These are phyloP conservation scores for Acleris holmiana DNA, from an alignment of 2,888 invertebrate genomes.

Conservation along the genomic window DNA sequence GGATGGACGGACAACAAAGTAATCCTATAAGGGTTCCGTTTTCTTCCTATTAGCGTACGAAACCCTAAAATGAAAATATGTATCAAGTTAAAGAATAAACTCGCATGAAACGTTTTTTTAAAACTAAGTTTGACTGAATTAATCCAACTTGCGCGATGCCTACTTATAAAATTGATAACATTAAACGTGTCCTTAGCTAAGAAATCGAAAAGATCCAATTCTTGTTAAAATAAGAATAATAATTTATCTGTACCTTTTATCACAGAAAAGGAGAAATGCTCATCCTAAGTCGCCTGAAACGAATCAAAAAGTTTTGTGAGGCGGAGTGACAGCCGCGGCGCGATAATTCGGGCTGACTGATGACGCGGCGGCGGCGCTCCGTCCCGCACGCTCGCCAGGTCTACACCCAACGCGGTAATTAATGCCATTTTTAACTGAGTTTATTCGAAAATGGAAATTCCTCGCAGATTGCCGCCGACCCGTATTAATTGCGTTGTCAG, in stretches of 20 bases:
- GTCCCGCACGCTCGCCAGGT: slow-evolving; percentile 3
- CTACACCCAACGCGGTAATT: slow-evolving; percentile 17
- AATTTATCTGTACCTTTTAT: not conserved
- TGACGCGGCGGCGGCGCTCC: slow-evolving; percentile 11
- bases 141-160: no score
- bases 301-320: slow-evolving; percentile 21
- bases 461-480: slow-evolving; percentile 11
- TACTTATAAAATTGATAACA: no score
- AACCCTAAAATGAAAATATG: no score
- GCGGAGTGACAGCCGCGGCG: slow-evolving; percentile 1
- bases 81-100: no score
- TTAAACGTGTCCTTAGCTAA: no score
- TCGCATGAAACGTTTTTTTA: no score
- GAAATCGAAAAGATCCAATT: not conserved
- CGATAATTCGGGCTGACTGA: slow-evolving; percentile 9
- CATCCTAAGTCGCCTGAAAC: slow-evolving; percentile 11
- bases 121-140: no score
- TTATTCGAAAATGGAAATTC: slow-evolving; percentile 36
- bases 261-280: slow-evolving; percentile 14
- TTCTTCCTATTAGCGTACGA: no score
- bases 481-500: slow-evolving; percentile 37
- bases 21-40: no score
- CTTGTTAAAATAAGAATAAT: not conserved
- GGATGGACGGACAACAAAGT: no score
- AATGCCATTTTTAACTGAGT: slow-evolving; percentile 38